Evolutionary conservation across 2,113 vertebrate genomes (phyloP).

Genomic region (Promerops cafer): DNA sequence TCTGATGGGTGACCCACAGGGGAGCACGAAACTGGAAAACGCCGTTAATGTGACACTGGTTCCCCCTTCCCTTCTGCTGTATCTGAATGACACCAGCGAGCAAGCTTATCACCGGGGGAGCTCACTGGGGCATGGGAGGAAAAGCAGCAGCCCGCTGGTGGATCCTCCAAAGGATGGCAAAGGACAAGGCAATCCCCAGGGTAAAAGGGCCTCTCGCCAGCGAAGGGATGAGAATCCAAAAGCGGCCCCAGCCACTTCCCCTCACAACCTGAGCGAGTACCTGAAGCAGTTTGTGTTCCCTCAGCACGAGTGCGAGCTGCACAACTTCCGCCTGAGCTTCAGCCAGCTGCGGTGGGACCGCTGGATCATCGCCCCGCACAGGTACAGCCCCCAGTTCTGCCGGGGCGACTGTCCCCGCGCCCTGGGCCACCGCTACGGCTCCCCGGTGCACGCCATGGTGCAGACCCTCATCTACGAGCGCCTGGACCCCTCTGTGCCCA

Average conservation of each 20-base stretch:
- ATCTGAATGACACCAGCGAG: conserved; percentile 86
- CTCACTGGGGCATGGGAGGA: not conserved
- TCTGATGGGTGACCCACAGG: conserved; percentile 22
- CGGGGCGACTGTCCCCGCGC: conserved; percentile 85
- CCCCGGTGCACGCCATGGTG: conserved; percentile 88
- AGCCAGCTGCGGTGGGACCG: conserved; percentile 88
- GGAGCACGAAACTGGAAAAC: not conserved
- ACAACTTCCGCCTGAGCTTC: conserved; percentile 86
- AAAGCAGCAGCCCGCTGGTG: not conserved
- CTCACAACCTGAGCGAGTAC: conserved; percentile 72
- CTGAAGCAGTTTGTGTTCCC: conserved; percentile 71
- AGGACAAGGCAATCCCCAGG: not conserved
- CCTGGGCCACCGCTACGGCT: conserved; percentile 85
- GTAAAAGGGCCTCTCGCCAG: conserved; percentile 41
- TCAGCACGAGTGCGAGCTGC: conserved; percentile 85
- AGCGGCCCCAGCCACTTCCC: not conserved
- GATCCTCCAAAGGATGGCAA: not conserved
- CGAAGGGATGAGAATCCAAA: conserved; percentile 63
- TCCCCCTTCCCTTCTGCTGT: conserved; percentile 85
- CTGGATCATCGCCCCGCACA: conserved; percentile 90
- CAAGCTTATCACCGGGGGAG: conserved; percentile 70
- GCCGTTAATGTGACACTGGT: conserved; percentile 45
- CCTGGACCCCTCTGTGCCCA: conserved; percentile 81
- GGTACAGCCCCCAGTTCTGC: conserved; percentile 93
- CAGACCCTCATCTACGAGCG: conserved; percentile 91